phyloP scores from a whole-genome alignment of 2,888 invertebrate genomes.

The Andricus quercusramuli region DNA sequence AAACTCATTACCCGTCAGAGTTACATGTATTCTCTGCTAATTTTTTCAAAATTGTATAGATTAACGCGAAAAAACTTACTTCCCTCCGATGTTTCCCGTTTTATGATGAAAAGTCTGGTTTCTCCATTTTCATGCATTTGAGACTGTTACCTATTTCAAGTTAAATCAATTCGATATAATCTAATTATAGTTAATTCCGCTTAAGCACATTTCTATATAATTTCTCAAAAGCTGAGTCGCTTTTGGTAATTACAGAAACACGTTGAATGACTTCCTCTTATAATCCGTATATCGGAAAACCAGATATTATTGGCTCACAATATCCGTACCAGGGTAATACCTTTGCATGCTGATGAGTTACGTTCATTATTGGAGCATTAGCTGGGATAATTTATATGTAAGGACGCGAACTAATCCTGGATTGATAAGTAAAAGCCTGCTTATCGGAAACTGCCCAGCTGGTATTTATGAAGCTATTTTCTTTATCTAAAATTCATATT shows the following conservation, averaged over 20 bases:
- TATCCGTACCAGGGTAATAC: constrained; percentile 58
- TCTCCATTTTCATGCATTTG: background rate
- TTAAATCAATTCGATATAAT: background rate
- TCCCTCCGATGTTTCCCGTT: background rate
- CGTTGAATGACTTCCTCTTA: constrained; percentile 55
- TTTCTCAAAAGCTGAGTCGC: constrained; percentile 22
- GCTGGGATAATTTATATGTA: constrained; percentile 64
- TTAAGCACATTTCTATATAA: background rate
- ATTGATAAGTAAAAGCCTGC: constrained; percentile 70
- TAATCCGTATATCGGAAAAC: constrained; percentile 57
- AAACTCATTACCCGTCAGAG: too few species aligned
- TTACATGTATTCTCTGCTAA: too few species aligned
- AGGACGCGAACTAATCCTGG: constrained; percentile 69
- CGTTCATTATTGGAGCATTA: constrained; percentile 70
- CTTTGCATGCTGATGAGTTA: constrained; percentile 66
- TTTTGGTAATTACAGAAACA: constrained; percentile 20
- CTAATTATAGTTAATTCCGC: background rate
- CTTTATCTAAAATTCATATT: background rate
- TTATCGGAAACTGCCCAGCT: constrained; percentile 53
- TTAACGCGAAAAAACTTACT: too few species aligned
- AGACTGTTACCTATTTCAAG: too few species aligned
- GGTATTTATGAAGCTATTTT: constrained; percentile 30
- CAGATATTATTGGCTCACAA: constrained; percentile 58
- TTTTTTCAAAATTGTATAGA: too few species aligned
- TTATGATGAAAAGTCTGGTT: too few species aligned